Base-by-base conservation (phyloP, 2,113 vertebrate genomes). In the Cebidichthys violaceus region DNA sequence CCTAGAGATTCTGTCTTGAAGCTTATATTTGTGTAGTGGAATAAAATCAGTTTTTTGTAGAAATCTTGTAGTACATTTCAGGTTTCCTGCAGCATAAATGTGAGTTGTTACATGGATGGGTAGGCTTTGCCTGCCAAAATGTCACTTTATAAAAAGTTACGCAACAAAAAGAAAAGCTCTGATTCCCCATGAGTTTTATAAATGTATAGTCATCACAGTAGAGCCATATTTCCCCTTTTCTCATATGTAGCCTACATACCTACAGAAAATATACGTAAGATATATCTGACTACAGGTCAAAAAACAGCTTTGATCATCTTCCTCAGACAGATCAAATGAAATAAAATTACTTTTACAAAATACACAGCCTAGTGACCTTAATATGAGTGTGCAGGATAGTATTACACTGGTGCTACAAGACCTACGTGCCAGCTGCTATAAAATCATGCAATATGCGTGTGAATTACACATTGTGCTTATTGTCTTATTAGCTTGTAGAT, bases 121-220 rank as follows among this genome's bases (percentile, higher is more conserved):
- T 76, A 69, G 24, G 73, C 60, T 72, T 85, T 75, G 35, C 45
- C 55, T 84, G 78, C 78, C 54, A 80, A 80, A 76, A 77, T 83
- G 77, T 81, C 62, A 60, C 64, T 84, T 86, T 52, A 82, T 72
- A 29, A 79, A 76, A 86, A 29, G 22, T 89, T 83, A 81, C 24
- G 72, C 79, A 90, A 84, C 59, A 59, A 37, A 78, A 66, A 70
- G 66, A 75, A 76, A 73, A 57, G 57, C 55, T 70, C 52, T 54
- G 22, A 76, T 78, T 15, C 37, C 20, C 24, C 20, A 18, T 15
- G 45, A 55, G 47, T 61, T 89, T 69, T 70, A 57, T 83, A 68
- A 74, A 76, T 52, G 61, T 41, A 75, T 64, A 68, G 31, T 85
- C 61, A 78, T 64, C 18, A 54, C 6, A 74, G 39, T 69, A 41